Evolutionary conservation across 2,888 invertebrate genomes (phyloP), one percentile per base, ranked within the genome.

Genomic region (Callyntrura sp.): DNA sequence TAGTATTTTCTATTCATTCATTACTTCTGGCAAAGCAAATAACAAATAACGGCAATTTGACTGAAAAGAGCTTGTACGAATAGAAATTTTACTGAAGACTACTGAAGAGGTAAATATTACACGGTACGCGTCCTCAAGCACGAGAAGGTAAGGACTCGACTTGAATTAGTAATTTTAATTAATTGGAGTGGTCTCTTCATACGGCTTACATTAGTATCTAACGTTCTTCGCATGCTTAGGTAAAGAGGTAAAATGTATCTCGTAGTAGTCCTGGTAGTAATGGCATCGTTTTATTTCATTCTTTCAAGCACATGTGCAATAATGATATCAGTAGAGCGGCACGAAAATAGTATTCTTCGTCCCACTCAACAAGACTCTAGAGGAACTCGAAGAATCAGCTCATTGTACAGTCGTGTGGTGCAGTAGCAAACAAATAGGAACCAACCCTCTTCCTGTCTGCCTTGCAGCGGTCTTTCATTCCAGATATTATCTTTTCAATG

Each of bases 161-260:
- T 73, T 55, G 79, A 76, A 89, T 86, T 86, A 90, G 90, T 92
- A 91, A 92, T 91, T 92, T 91, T 92, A 91, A 92, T 91, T 92
- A 91, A 92, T 91, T 91, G 91, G 91, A 91, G 91, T 90, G 85
- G 87, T 82, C 88, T 84, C 78, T 68, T 82, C 73, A 84, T 70
- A 81, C 81, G 70, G 17, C 35, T 51, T 35, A 70, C 23, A 23
- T 83, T 83, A 28, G 6, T 43, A n/a, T 70, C 8, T 45, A 17
- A 12, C 23, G 35, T 20, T 3, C 4, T 45, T 12, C 70, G 6
- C 14, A 5, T 14, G 12, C 5, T 12, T 68, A 28, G 1, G 14
- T 28, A 35, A 23, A 6, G 9, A 5, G n/a, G 35, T 12, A 68
- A 11, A n/a, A n/a, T 25, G 35, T 20, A 35, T 68, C 25, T 20